Evolutionary conservation across 2,113 vertebrate genomes (phyloP), one percentile per base, ranked within the genome.

Genomic region (Rhinopomastus cyanomelas): DNA sequence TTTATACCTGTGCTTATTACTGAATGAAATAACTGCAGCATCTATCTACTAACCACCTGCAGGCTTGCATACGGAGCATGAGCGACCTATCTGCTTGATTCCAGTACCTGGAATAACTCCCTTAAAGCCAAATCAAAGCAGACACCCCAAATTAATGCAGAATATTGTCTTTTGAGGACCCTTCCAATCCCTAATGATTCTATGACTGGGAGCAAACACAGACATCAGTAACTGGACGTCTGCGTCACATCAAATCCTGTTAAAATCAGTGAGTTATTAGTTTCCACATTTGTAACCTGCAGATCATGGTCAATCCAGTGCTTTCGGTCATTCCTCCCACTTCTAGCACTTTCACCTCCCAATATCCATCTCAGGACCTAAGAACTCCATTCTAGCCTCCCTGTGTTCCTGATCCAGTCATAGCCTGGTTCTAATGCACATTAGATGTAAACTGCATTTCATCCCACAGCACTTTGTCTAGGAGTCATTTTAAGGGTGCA

Each of bases 101-200:
- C 76, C 90, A 90, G 82, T 37, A 27, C 18, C 36, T 62, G 66
- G 55, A 85, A 85, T 29, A 85, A n/a, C 34, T 93, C 30, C 59
- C 59, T 87, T 65, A 85, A 90, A 96, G 76, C 26, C 55, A 88
- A 92, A 94, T 79, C 46, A 66, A 87, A 93, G 59, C 34, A 89
- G 75, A 69, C 64, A 68, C 79, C 65, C 16, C 32, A 80, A 19
- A 82, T 75, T 62, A 90, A 59, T 59, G 42, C 67, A 85, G 74
- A 93, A 62, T 85, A 89, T 85, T 90, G 81, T 85, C n/a, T n/a
- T n/a, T n/a, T n/a, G n/a, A n/a, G n/a, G n/a, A n/a, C n/a, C n/a
- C n/a, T n/a, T n/a, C n/a, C n/a, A n/a, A n/a, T n/a, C n/a, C n/a
- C n/a, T n/a, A n/a, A n/a, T n/a, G n/a, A n/a, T n/a, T n/a, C n/a